Evolutionary conservation across 1,140 invertebrate species (phyloP).

Genomic region (Cecropterus lyciades): DNA sequence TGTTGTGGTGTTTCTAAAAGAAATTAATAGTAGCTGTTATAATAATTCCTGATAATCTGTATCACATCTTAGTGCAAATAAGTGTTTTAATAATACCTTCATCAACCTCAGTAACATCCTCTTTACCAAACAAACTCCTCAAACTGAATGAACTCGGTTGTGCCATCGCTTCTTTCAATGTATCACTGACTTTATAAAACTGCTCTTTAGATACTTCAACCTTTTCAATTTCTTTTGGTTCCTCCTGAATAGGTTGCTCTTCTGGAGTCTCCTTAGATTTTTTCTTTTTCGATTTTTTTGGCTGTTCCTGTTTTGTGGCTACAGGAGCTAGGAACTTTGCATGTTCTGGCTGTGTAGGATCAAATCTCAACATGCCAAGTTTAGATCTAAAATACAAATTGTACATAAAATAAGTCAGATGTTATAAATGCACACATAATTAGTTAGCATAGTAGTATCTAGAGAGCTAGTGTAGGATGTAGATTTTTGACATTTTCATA

Average conservation of each 20-base stretch:
- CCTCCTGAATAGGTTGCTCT: constrained; percentile 45
- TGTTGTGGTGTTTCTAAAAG: constrained; percentile 46
- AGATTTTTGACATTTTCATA: too few relatives aligned
- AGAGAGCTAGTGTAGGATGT: too few relatives aligned
- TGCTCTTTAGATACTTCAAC: constrained; percentile 86
- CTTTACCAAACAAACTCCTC: constrained; percentile 82
- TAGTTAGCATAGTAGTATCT: too few relatives aligned
- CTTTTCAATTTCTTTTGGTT: constrained; percentile 59
- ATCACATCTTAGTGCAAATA: too few relatives aligned
- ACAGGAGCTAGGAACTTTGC: constrained; percentile 82
- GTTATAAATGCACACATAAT: too few relatives aligned
- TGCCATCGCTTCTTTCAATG: constrained; percentile 83
- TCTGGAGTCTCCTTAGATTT: constrained; percentile 42
- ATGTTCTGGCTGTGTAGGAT: constrained; percentile 85
- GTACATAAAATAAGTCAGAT: too few relatives aligned
- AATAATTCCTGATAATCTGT: too few relatives aligned
- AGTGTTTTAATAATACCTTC: constrained; percentile 59
- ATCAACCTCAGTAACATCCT: constrained; percentile 48
- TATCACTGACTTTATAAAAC: constrained; percentile 87
- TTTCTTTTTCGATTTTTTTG: constrained; percentile 73
- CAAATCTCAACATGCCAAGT: constrained; percentile 86
- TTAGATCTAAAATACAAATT: constrained; percentile 60
- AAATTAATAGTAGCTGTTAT: constrained; percentile 35
- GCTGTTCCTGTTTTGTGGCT: constrained; percentile 50
- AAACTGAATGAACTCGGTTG: constrained; percentile 85